A percentile compares a stretch with the other conserved stretches of the same genome.
Conservation (phyloP, 1,140 invertebrate species). For the Brachionus manjavacas region DNA sequence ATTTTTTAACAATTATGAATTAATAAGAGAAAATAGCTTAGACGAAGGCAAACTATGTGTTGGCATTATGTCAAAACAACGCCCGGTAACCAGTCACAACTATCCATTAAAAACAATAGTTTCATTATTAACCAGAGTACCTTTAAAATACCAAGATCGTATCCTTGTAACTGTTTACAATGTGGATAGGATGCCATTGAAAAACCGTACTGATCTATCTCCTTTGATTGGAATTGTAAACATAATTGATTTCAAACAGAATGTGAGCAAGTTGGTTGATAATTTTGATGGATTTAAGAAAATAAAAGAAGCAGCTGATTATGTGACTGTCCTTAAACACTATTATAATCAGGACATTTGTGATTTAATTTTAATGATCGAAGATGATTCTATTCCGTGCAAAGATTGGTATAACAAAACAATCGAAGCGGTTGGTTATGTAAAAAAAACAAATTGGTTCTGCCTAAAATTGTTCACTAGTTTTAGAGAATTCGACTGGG, state of each 20-base stretch:
- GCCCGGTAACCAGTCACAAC: not conserved
- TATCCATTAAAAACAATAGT: slow-evolving; percentile 25
- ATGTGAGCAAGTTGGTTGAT: not conserved
- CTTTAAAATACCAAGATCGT: slow-evolving; percentile 9
- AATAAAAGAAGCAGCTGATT: slow-evolving; percentile 38
- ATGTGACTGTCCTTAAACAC: not conserved
- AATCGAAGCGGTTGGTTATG: not conserved
- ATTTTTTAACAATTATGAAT: not conserved
- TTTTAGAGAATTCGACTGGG: slow-evolving; percentile 23
- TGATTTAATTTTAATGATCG: not conserved
- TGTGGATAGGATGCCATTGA: not conserved
- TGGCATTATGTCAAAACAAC: slow-evolving; percentile 22
- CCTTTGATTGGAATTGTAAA: not conserved
- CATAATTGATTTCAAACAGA: slow-evolving; percentile 29
- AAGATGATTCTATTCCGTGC: slow-evolving; percentile 33
- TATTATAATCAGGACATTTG: slow-evolving; percentile 1
- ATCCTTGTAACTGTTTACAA: not conserved
- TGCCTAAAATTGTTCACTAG: slow-evolving; percentile 39
- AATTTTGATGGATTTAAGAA: not conserved
- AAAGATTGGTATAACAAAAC: slow-evolving; percentile 12
- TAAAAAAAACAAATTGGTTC: slow-evolving; percentile 25
- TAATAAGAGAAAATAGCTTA: not conserved
- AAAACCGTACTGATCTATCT: not conserved
- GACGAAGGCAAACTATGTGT: not conserved
- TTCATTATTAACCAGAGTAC: not conserved